phyloP scores from a whole-genome alignment of 1,140 invertebrate species.

The Solenopsis fugax region DNA sequence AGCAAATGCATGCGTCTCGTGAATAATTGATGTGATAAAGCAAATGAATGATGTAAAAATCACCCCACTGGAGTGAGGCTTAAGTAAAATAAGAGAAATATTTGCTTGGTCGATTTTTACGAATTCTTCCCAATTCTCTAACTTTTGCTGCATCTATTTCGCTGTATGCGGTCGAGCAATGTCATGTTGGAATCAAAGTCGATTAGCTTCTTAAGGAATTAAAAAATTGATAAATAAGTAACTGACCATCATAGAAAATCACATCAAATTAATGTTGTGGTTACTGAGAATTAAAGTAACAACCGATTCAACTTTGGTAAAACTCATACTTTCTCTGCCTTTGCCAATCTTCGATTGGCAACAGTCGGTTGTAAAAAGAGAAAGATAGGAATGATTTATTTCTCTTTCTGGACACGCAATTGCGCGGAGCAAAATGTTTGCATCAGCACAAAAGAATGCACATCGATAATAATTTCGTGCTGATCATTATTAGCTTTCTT shows the following conservation, averaged over 20 bases:
- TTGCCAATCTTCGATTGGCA: too few relatives aligned
- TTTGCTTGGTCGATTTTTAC: neutral
- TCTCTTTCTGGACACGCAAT: neutral
- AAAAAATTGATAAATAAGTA: too few relatives aligned
- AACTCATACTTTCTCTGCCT: too few relatives aligned
- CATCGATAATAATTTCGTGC: neutral
- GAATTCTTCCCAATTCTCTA: neutral
- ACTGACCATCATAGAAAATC: too few relatives aligned
- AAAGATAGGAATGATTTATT: neutral
- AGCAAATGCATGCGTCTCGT: neutral
- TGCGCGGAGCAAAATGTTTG: neutral
- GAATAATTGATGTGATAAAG: slow-evolving; percentile 23
- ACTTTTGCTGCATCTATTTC: too few relatives aligned
- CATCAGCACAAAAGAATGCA: neutral
- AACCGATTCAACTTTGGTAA: too few relatives aligned
- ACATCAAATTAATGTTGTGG: too few relatives aligned
- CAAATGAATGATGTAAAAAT: neutral
- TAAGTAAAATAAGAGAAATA: neutral
- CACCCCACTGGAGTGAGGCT: neutral
- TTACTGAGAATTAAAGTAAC: too few relatives aligned
- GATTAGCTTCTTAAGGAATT: too few relatives aligned
- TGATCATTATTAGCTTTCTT: neutral
- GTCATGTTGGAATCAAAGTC: too few relatives aligned
- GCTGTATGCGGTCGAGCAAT: too few relatives aligned
- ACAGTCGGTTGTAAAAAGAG: neutral